These are phyloP conservation scores for Centropus unirufus DNA, from an alignment of 2,113 vertebrate species.

Conservation along the genomic window DNA sequence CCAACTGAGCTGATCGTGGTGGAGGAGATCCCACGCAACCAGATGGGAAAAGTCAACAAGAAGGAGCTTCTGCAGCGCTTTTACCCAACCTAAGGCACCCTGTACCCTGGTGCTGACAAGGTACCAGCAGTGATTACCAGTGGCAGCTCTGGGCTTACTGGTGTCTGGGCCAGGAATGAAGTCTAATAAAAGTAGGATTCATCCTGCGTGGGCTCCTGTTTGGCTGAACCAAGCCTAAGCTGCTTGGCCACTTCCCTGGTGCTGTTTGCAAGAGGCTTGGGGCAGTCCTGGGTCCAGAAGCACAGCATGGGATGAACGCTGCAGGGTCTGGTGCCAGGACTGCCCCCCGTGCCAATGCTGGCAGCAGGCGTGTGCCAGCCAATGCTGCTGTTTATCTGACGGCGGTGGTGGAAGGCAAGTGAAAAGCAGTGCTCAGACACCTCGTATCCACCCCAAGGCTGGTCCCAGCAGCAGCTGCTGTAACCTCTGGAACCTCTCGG, in stretches of 20 bases:
- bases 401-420: not conserved
- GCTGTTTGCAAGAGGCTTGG: not conserved
- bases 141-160: not conserved
- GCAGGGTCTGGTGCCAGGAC: not conserved
- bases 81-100: slow-evolving; percentile 56
- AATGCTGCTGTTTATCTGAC: not conserved
- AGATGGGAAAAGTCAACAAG: slow-evolving; percentile 98
- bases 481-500: rapidly evolving
- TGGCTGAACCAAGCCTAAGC: not conserved
- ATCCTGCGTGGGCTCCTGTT: not conserved
- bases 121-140: not conserved
- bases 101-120: rapidly evolving
- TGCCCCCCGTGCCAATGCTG: rapidly evolving
- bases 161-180: not conserved
- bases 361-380: not conserved
- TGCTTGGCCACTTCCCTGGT: not conserved
- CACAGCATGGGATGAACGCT: rapidly evolving
- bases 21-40: slow-evolving; percentile 90
- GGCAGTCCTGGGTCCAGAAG: not conserved
- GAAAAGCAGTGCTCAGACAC: not conserved
- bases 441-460: not conserved
- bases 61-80: slow-evolving; percentile 86
- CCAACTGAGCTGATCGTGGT: slow-evolving; percentile 89
- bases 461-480: not conserved
- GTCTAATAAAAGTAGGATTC: not conserved